Evolutionary conservation across 2,113 vertebrate species (phyloP), one percentile per base, ranked within the genome.

Genomic region (Perognathus longimembris): DNA sequence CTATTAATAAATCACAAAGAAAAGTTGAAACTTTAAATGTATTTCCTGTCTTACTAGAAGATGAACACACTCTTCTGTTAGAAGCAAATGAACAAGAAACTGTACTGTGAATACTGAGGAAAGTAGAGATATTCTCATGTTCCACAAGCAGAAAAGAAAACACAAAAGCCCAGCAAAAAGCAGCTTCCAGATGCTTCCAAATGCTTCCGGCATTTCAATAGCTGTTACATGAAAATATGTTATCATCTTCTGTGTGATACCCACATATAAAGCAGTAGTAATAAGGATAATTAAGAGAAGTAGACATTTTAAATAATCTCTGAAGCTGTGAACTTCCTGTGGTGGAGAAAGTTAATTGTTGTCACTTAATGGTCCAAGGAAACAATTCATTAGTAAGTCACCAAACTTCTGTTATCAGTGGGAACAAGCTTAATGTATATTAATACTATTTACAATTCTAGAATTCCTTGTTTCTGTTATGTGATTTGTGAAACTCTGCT

Each of bases 1-100:
- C 50, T 71, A 64, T 75, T 81, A 81, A 70, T 78, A 85, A 75
- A 76, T 82, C 21, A 79, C 90, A 30, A 69, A 54, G 9, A 71
- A 70, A 28, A 3, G 38, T 24, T 42, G 7, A 20, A 81, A 22
- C 38, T 26, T 70, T 67, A 17, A 3, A 69, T 22, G 7, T 36
- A 64, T 38, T 82, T 64, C 80, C 63, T 88, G 5, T 80, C 26
- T 76, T 71, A 75, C 45, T 45, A 45, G 9, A 45, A 45, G 45
- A 45, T 45, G 10, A 45, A 45, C 64, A n/a, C n/a, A 71, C 1
- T 59, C 78, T 67, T 30, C 59, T 40, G 8, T 17, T 77, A 36
- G 21, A 85, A 45, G 67, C 4, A 54, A 54, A 20, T 54, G 50
- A 54, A 12, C 50, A 54, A 14, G 50, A 82, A 88, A 61, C 83